These are phyloP conservation scores for Poliocrania exsul DNA, from an alignment of 2,797 vertebrate species.

Conservation along the genomic window DNA sequence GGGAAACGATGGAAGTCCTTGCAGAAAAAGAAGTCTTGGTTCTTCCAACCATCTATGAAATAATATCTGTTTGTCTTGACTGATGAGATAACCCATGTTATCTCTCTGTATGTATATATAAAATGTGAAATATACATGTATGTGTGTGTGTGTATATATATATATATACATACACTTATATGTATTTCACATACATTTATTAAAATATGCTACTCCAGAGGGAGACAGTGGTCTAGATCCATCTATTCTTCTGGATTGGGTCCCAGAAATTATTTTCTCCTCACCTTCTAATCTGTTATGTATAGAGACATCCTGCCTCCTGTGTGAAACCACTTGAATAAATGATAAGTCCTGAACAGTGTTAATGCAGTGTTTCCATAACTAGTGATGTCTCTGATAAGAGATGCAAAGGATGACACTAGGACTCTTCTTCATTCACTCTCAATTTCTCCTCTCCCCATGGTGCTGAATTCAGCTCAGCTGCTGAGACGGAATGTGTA, in stretches of 20 bases:
- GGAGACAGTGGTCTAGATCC: neutral
- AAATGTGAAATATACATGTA: neutral
- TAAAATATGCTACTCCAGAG: neutral
- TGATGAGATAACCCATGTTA: neutral
- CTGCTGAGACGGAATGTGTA: neutral
- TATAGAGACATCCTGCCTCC: neutral
- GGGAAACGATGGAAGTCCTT: neutral
- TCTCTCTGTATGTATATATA: neutral
- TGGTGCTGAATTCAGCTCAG: neutral
- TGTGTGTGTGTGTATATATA: fast-evolving
- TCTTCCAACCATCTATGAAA: neutral
- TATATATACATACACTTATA: fast-evolving
- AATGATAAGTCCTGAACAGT: neutral
- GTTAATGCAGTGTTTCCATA: neutral
- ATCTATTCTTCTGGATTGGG: neutral
- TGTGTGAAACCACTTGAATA: neutral
- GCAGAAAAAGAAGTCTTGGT: neutral
- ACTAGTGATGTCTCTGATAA: neutral
- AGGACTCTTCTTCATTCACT: neutral
- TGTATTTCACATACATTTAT: neutral
- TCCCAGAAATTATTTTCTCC: neutral
- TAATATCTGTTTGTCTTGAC: neutral
- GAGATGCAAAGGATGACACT: neutral
- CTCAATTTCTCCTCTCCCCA: neutral
- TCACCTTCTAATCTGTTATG: neutral